phyloP scores from a whole-genome alignment of 2,797 vertebrate genomes.

The Parauchenoglanis punctatus region DNA sequence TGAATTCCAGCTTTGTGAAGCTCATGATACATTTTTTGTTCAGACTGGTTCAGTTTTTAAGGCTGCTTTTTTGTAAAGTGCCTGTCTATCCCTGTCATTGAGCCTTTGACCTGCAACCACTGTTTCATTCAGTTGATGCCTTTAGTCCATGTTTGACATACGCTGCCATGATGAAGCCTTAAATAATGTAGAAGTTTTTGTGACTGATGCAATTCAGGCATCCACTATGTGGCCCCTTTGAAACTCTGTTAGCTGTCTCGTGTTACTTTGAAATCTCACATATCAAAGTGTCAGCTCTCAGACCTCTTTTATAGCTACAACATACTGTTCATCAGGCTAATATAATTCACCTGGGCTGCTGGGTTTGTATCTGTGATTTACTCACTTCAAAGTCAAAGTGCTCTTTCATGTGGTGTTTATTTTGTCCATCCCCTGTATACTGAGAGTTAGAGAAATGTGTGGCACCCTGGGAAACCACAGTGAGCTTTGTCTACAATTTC shows the following conservation, averaged over 20 bases:
- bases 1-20: background rate
- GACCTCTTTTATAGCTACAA: conserved; percentile 9
- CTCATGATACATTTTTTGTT: background rate
- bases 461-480: background rate
- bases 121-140: conserved; percentile 8
- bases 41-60: background rate
- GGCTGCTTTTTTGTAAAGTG: conserved; percentile 1
- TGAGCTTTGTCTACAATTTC: background rate
- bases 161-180: background rate
- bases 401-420: conserved; percentile 16
- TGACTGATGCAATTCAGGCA: conserved; percentile 17
- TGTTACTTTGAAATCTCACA: conserved; percentile 39
- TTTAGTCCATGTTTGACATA: conserved; percentile 17
- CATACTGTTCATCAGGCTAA: conserved; percentile 4
- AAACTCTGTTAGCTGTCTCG: conserved; percentile 25
- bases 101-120: background rate
- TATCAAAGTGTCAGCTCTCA: conserved; percentile 45
- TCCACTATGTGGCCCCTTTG: conserved; percentile 36
- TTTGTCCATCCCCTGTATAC: background rate
- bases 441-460: background rate
- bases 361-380: conserved; percentile 22
- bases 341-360: background rate
- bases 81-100: background rate
- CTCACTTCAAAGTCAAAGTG: conserved; percentile 26
- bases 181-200: conserved; percentile 18